Conservation (phyloP, 1,140 invertebrate genomes). For the Halictus rubicundus region DNA sequence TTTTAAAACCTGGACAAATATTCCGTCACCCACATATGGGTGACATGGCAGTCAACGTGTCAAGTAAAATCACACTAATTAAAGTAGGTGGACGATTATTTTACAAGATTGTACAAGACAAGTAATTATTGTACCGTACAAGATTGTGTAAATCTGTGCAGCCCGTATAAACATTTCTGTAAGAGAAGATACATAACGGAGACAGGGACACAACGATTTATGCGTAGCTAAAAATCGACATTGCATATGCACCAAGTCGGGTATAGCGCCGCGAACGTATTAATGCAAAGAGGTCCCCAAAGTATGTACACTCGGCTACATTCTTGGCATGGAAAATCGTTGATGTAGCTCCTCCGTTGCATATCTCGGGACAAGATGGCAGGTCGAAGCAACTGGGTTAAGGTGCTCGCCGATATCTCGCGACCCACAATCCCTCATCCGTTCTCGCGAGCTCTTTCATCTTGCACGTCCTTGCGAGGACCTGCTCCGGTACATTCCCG, state of each 20-base stretch:
- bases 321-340: constrained; percentile 37
- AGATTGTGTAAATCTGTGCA: too few relatives aligned
- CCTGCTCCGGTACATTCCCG: neutral
- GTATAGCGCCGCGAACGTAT: neutral
- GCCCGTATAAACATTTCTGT: too few relatives aligned
- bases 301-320: constrained; percentile 29
- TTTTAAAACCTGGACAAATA: too few relatives aligned
- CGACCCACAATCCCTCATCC: constrained; percentile 33
- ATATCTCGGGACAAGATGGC: neutral
- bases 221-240: neutral
- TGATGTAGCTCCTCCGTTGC: neutral
- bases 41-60: too few relatives aligned
- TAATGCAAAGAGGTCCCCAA: constrained; percentile 20
- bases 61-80: too few relatives aligned
- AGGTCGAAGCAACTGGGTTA: constrained; percentile 29
- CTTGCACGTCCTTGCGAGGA: neutral
- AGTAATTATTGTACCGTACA: too few relatives aligned
- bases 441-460: constrained; percentile 1
- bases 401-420: constrained; percentile 25
- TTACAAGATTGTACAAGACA: too few relatives aligned
- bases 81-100: too few relatives aligned
- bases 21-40: too few relatives aligned
- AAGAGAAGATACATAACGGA: too few relatives aligned
- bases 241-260: neutral
- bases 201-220: neutral